Percentiles rank a stretch among this genome's conserved stretches.
Evolutionary conservation across 2,113 vertebrate genomes (phyloP).

Genomic region (Oryzias curvinotus): DNA sequence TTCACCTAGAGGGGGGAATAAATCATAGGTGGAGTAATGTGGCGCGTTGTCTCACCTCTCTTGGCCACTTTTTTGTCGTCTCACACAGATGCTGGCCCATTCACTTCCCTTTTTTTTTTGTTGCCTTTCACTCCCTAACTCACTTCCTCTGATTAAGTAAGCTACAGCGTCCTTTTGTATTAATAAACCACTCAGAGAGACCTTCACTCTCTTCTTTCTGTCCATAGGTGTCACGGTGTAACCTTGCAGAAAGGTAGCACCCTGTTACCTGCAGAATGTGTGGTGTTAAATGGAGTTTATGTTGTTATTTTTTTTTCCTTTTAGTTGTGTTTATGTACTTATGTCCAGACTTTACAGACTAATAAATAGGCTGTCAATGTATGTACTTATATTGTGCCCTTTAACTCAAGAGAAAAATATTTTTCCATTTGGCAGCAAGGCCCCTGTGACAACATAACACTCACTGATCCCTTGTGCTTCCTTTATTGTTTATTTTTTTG

Average conservation of each 20-base stretch:
- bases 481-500: too few relatives aligned
- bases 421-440: too few relatives aligned
- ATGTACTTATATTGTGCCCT: too few relatives aligned
- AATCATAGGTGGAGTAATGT: conserved; percentile 81
- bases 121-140: conserved; percentile 33
- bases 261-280: not conserved
- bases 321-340: too few relatives aligned
- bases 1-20: conserved; percentile 80
- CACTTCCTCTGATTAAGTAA: conserved; percentile 66
- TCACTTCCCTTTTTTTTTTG: not conserved
- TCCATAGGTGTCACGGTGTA: conserved; percentile 30
- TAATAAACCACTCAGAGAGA: conserved; percentile 43
- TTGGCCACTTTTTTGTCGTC: conserved; percentile 5
- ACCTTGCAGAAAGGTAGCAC: conserved; percentile 5
- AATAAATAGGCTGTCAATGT: too few relatives aligned
- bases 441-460: too few relatives aligned
- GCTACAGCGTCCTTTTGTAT: conserved; percentile 59
- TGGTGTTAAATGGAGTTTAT: not conserved
- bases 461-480: too few relatives aligned
- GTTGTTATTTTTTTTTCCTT: not conserved
- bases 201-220: not conserved
- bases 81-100: not conserved
- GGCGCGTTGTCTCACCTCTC: conserved; percentile 36
- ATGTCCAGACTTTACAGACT: too few relatives aligned
- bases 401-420: too few relatives aligned